Evolutionary conservation across 23 tunicate species (phyloP), one percentile per base, ranked within the genome.

Genomic region (Halocynthia aurantium): DNA sequence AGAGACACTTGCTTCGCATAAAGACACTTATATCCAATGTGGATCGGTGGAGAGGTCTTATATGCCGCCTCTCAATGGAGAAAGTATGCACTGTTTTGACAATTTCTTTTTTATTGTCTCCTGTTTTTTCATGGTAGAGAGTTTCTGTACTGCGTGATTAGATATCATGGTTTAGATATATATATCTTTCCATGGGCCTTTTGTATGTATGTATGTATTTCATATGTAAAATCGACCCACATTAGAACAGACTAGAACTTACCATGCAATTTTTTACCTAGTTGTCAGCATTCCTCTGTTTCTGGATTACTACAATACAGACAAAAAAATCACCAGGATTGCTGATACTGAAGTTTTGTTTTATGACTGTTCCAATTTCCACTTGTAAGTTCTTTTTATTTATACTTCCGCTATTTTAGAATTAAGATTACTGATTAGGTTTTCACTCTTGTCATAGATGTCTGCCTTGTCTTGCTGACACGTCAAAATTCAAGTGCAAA

Each of bases 331-430:
- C 22, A 54, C 78, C 13, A 74, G 17, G 15, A 74, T 74, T 9
- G 78, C 78, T 13, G 31, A 49, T 53, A 74, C 78, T 8, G 78
- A 74, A 74, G 56, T 74, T 53, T 22, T 54, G 8, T 74, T 51
- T 54, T 74, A 74, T 54, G 78, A 74, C 63, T 74, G 78, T 44
- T 54, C 55, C 22, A 51, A 74, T 44, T 54, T 74, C 20, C 15
- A 10, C 19, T 52, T 64, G 78, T 74, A 18, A 74, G 78, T 74
- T 13, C 19, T 44, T 10, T 40, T 50, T 72, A 10, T 0, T 67
- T 4, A 67, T 31, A 31, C 44, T 31, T 31, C 1, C 1, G 44
- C 44, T 31, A 31, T 15, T 67, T 11, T 67, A 67, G 5, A 67
- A 67, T 15, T 31, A 31, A 0, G 44, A 31, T 31, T 31, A 31